Evolutionary conservation across 2,797 vertebrate species (phyloP).

Genomic region (Megaceryle alcyon): DNA sequence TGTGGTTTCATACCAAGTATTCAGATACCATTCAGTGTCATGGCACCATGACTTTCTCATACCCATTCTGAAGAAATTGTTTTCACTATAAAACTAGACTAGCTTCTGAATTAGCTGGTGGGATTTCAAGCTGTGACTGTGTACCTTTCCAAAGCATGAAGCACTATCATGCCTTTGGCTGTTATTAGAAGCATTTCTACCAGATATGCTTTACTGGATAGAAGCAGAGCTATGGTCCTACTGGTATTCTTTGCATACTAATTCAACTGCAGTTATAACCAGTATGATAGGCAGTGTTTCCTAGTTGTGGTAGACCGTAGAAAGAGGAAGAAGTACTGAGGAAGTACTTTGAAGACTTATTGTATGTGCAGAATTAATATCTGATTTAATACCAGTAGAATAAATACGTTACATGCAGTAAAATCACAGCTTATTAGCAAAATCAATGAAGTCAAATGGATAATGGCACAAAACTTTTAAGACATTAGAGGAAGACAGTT

Average conservation of each 20-base stretch:
- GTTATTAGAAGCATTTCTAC: background rate
- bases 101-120: background rate
- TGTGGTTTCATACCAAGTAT: background rate
- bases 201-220: background rate
- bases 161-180: background rate
- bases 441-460: background rate
- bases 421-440: background rate
- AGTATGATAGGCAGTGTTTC: background rate
- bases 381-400: background rate
- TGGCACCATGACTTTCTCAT: background rate
- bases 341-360: background rate
- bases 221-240: background rate
- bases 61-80: background rate
- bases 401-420: background rate
- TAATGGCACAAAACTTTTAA: background rate
- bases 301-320: background rate
- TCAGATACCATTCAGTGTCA: background rate
- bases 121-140: background rate
- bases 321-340: background rate
- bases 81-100: background rate
- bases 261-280: background rate
- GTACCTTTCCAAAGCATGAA: background rate
- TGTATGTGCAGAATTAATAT: background rate
- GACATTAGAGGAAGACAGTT: background rate
- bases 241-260: background rate